These are phyloP conservation scores for Exocentrus adspersus DNA, from an alignment of 2,888 invertebrate species.

Conservation along the genomic window DNA sequence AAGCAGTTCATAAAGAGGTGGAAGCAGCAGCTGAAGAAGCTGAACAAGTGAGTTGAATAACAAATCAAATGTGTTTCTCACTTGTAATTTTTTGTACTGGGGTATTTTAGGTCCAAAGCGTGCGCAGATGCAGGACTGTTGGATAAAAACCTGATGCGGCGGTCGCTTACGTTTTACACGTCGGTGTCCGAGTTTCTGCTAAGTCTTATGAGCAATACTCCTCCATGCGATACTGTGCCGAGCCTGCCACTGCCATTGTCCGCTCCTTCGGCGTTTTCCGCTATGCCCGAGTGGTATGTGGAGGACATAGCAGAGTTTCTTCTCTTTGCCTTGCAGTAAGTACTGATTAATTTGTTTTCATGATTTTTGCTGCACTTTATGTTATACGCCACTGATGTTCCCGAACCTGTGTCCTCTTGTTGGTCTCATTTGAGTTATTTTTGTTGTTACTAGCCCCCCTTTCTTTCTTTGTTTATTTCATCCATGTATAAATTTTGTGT, in stretches of 20 bases:
- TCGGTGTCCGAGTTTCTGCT: slow-evolving; percentile 84
- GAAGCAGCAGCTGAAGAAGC: slow-evolving; percentile 85
- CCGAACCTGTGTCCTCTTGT: too few species aligned
- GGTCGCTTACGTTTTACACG: slow-evolving; percentile 88
- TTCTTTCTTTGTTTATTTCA: too few species aligned
- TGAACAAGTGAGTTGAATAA: slow-evolving; percentile 70
- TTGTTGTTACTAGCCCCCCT: too few species aligned
- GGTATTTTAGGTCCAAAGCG: slow-evolving; percentile 83
- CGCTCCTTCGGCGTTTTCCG: slow-evolving; percentile 81
- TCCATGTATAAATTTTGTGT: too few species aligned
- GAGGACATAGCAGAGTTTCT: slow-evolving; percentile 98
- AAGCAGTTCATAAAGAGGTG: slow-evolving; percentile 85
- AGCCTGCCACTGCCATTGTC: slow-evolving; percentile 70
- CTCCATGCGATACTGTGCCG: slow-evolving; percentile 65
- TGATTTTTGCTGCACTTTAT: too few species aligned
- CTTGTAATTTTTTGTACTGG: too few species aligned
- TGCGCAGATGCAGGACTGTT: slow-evolving; percentile 91
- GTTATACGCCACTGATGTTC: too few species aligned
- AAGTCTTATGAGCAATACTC: slow-evolving; percentile 70
- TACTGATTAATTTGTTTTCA: slow-evolving; percentile 52
- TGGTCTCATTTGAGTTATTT: too few species aligned
- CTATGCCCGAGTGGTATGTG: slow-evolving; percentile 96
- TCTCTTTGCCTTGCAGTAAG: slow-evolving; percentile 92
- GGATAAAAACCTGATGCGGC: slow-evolving; percentile 83
- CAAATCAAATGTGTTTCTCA: too few species aligned